phyloP scores from a whole-genome alignment of 2,113 vertebrate genomes.

The Ophiodon elongatus region DNA sequence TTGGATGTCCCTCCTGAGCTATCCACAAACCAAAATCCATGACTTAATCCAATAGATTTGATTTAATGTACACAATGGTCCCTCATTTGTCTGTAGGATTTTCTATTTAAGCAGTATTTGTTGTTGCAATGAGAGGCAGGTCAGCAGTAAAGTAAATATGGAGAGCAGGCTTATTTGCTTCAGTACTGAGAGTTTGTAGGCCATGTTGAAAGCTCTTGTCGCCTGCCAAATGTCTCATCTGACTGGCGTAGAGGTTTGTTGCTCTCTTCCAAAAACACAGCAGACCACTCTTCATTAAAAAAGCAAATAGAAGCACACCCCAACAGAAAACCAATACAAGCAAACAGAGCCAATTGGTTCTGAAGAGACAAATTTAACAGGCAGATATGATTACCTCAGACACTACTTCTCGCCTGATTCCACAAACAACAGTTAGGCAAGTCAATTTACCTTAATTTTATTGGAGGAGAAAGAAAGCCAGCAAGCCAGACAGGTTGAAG shows the following conservation, averaged over 20 bases:
- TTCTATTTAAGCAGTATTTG: slow-evolving; percentile 39
- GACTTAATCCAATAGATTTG: background rate
- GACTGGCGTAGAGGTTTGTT: slow-evolving; percentile 56
- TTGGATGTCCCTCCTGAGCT: background rate
- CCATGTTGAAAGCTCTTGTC: slow-evolving; percentile 62
- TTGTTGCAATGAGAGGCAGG: slow-evolving; percentile 50
- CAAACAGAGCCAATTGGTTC: slow-evolving; percentile 58
- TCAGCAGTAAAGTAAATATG: slow-evolving; percentile 63
- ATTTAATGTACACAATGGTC: background rate
- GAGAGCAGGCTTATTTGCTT: slow-evolving; percentile 56
- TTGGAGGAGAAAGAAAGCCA: slow-evolving; percentile 61
- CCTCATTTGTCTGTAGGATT: background rate
- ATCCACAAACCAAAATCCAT: background rate
- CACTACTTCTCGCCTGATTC: slow-evolving; percentile 59
- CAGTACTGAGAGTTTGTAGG: slow-evolving; percentile 56
- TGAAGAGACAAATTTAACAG: slow-evolving; percentile 64
- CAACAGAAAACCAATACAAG: slow-evolving; percentile 54
- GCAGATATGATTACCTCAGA: slow-evolving; percentile 74
- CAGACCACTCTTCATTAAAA: slow-evolving; percentile 58
- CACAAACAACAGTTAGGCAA: slow-evolving; percentile 74
- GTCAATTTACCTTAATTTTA: slow-evolving; percentile 76
- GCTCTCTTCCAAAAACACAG: slow-evolving; percentile 61
- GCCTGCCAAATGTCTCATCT: slow-evolving; percentile 73
- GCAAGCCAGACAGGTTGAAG: slow-evolving; percentile 56
- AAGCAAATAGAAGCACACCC: slow-evolving; percentile 53